These are phyloP conservation scores for Cotesia vestalis DNA, from an alignment of 1,140 invertebrate genomes.

Conservation along the genomic window DNA sequence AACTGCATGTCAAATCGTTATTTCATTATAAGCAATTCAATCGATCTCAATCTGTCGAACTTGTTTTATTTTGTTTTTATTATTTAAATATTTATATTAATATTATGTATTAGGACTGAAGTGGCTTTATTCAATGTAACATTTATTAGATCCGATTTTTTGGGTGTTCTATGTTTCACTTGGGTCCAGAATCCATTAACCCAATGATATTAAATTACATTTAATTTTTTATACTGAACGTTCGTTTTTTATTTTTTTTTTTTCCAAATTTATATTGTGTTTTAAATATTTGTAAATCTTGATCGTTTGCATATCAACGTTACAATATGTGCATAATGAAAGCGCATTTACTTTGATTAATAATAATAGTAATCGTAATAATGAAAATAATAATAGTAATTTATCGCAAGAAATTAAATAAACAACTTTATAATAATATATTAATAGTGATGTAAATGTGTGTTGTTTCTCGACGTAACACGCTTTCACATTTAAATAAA, in stretches of 20 bases:
- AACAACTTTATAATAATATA: too few relatives aligned
- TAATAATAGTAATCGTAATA: background rate
- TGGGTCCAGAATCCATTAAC: background rate
- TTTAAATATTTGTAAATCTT: constrained; percentile 13
- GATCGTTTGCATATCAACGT: constrained; percentile 12
- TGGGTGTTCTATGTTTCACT: background rate
- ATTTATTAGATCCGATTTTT: constrained; percentile 6
- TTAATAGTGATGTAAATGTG: too few relatives aligned
- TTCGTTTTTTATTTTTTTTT: background rate
- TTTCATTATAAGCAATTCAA: constrained; percentile 34
- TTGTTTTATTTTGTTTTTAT: background rate
- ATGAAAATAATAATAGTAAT: background rate
- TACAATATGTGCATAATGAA: constrained; percentile 24
- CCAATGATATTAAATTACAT: background rate
- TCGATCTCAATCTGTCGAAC: constrained; percentile 14
- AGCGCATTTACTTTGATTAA: constrained; percentile 17
- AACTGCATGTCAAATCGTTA: constrained; percentile 57
- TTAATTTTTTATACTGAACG: background rate
- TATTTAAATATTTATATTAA: constrained; percentile 2
- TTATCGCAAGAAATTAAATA: constrained; percentile 16
- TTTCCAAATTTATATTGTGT: background rate
- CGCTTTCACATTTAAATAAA: constrained; percentile 54
- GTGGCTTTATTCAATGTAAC: background rate
- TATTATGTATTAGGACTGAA: background rate
- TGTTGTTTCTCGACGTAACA: background rate